phyloP scores from a whole-genome alignment of 2,113 vertebrate genomes.

The Hippocampus mohnikei region DNA sequence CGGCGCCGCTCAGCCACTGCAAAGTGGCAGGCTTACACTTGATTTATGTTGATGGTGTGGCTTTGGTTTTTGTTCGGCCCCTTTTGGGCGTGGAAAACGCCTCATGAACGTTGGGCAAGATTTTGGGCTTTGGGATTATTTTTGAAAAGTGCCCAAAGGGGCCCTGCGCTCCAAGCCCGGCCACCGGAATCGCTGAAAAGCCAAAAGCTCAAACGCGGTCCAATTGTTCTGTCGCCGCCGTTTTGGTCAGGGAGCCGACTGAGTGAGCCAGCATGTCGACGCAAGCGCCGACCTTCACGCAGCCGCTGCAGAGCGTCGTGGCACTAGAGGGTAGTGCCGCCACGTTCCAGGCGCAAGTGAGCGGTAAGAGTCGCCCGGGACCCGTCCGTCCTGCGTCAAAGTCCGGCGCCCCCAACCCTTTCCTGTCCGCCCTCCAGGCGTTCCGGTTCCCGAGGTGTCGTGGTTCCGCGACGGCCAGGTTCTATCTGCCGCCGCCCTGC shows the following conservation, averaged over 20 bases:
- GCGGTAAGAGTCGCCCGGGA: constrained; percentile 76
- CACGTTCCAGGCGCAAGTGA: constrained; percentile 97
- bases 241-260: constrained; percentile 77
- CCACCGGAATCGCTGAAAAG: neutral
- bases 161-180: neutral
- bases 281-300: constrained; percentile 89
- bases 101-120: too few relatives aligned
- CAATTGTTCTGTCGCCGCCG: neutral
- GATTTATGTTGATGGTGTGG: too few relatives aligned
- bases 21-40: too few relatives aligned
- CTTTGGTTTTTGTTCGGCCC: too few relatives aligned
- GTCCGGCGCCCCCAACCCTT: neutral
- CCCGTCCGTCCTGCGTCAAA: neutral
- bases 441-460: constrained; percentile 99
- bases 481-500: constrained; percentile 87
- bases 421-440: constrained; percentile 78
- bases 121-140: too few relatives aligned
- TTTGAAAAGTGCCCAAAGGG: too few relatives aligned
- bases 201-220: too few relatives aligned
- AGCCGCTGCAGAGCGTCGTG: constrained; percentile 96
- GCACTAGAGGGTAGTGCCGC: constrained; percentile 99
- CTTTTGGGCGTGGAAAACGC: too few relatives aligned
- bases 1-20: too few relatives aligned
- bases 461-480: constrained; percentile 99
- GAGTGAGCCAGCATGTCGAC: constrained; percentile 78